Conservation (phyloP, 2,113 vertebrate genomes). For the zebrafish (Danio rerio) region GRCz12tu NC_133176.1:49142501-49143000, state of each 20-base stretch:
- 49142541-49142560: slow-evolving; percentile 75
- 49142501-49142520: slow-evolving; percentile 74
- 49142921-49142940: no score
- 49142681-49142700: not conserved
- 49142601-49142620: not conserved
- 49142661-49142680: slow-evolving; percentile 9
- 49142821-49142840: slow-evolving; percentile 64
- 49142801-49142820: slow-evolving; percentile 50
- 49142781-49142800: slow-evolving; percentile 32
- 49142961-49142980: no score
- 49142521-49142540: slow-evolving; percentile 74
- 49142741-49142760: slow-evolving; percentile 32
- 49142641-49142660: slow-evolving; percentile 23
- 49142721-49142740: slow-evolving; percentile 35
- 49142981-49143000: no score
- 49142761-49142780: slow-evolving; percentile 51
- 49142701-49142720: slow-evolving; percentile 19
- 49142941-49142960: no score
- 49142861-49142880: no score
- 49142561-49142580: not conserved
- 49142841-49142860: no score
- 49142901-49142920: no score
- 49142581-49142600: not conserved
- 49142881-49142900: no score
- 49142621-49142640: not conserved